Evolutionary conservation across 2,113 vertebrate genomes (phyloP).

Genomic region (Notothenia coriiceps): DNA sequence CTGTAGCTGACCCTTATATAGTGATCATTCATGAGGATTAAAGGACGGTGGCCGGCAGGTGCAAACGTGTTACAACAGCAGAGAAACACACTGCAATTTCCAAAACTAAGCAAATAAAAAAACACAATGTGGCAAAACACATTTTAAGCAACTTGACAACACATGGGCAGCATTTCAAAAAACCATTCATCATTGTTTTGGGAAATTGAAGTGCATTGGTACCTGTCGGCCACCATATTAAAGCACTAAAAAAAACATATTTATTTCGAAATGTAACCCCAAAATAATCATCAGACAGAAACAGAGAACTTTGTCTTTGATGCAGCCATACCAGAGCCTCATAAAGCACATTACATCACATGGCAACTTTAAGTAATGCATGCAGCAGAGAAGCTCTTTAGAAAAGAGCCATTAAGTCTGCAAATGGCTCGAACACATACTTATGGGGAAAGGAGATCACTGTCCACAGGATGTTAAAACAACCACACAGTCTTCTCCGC

Average conservation of each 20-base stretch:
- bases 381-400: constrained; percentile 18
- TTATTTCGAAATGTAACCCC: neutral
- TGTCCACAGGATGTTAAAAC: constrained; percentile 9
- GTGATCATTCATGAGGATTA: neutral
- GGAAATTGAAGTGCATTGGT: too few species aligned
- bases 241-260: neutral
- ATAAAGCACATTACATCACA: neutral
- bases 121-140: too few species aligned
- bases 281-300: neutral
- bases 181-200: too few species aligned
- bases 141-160: too few species aligned
- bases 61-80: too few species aligned
- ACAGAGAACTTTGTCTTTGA: neutral
- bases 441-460: neutral
- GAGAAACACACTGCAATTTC: too few species aligned
- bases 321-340: neutral
- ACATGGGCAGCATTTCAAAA: too few species aligned
- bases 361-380: constrained; percentile 20
- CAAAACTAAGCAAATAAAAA: too few species aligned
- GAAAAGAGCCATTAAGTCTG: constrained; percentile 36
- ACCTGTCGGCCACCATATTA: too few species aligned
- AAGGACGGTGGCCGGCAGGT: too few species aligned
- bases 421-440: constrained; percentile 8
- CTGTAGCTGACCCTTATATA: neutral
- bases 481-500: neutral